Conservation (phyloP, 2,113 vertebrate species). For the Macquaria australasica region DNA sequence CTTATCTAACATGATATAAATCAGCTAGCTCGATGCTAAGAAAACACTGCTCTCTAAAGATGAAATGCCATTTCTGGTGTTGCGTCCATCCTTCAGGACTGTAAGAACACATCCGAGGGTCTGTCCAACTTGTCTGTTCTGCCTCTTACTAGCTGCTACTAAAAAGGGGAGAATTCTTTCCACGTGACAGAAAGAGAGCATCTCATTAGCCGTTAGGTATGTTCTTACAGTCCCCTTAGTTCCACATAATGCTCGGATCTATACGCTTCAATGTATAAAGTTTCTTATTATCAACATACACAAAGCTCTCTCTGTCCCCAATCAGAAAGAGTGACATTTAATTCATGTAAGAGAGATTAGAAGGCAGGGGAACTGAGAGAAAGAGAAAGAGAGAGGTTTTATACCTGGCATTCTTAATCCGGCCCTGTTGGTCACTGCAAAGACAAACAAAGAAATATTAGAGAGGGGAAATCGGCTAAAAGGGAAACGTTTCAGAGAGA, state of each 20-base stretch:
- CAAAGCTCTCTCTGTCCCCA: conserved; percentile 45
- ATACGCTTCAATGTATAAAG: conserved; percentile 42
- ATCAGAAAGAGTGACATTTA: conserved; percentile 45
- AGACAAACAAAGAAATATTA: conserved; percentile 42
- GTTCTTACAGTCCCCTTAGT: conserved; percentile 27
- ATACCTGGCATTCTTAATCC: conserved; percentile 98
- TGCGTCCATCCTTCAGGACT: not conserved
- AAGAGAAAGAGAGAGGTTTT: not conserved
- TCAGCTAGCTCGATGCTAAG: not conserved
- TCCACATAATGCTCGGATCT: conserved; percentile 18
- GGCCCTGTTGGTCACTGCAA: conserved; percentile 93
- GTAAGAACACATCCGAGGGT: not conserved
- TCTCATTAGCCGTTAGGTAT: conserved; percentile 19
- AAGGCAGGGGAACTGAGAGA: not conserved
- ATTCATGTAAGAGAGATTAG: conserved; percentile 25
- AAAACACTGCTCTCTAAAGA: not conserved
- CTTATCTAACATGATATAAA: not conserved
- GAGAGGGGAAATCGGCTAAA: not conserved
- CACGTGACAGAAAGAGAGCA: not conserved
- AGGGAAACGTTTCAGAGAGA: not conserved
- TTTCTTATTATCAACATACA: conserved; percentile 32
- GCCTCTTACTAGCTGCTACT: not conserved
- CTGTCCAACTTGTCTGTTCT: not conserved
- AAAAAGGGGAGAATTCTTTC: not conserved
- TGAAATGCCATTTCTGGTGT: conserved; percentile 1